Evolutionary conservation across 2,113 vertebrate genomes (phyloP).

Genomic region (Lepus europaeus): DNA sequence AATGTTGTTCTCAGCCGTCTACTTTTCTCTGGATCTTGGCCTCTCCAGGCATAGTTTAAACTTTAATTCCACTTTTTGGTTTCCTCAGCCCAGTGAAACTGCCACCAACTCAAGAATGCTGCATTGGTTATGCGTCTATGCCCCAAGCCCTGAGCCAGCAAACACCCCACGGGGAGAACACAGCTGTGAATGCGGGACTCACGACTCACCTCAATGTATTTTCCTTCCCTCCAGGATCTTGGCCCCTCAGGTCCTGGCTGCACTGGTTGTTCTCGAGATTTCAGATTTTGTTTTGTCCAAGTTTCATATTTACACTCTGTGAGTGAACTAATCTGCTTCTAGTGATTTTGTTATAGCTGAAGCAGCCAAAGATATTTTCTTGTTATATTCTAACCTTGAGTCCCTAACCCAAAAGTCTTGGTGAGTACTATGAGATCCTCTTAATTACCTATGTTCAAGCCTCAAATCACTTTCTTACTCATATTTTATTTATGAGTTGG

Average conservation of each 20-base stretch:
- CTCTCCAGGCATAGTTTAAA: background rate
- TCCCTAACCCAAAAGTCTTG: background rate
- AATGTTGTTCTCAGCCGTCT: background rate
- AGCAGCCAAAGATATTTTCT: conserved; percentile 3
- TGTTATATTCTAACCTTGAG: background rate
- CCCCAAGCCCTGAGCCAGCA: background rate
- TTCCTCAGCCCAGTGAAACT: background rate
- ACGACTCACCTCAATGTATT: background rate
- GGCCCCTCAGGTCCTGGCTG: background rate
- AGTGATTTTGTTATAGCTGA: conserved; percentile 2
- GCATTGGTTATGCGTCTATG: background rate
- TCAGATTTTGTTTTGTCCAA: conserved; percentile 30
- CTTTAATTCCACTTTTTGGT: background rate
- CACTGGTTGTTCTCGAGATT: background rate
- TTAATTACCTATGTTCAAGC: background rate
- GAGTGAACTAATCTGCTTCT: conserved; percentile 18
- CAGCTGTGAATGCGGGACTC: background rate
- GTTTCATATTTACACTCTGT: conserved; percentile 25
- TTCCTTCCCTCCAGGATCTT: conserved; percentile 3
- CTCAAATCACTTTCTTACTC: background rate
- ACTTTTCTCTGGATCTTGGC: background rate
- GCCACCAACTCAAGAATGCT: conserved; percentile 12
- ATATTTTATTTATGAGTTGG: conserved; percentile 48
- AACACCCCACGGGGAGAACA: background rate
- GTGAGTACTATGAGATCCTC: background rate